Evolutionary conservation across 2,113 vertebrate species (phyloP), one percentile per base, ranked within the genome.

Genomic region (Sylvia atricapilla): DNA sequence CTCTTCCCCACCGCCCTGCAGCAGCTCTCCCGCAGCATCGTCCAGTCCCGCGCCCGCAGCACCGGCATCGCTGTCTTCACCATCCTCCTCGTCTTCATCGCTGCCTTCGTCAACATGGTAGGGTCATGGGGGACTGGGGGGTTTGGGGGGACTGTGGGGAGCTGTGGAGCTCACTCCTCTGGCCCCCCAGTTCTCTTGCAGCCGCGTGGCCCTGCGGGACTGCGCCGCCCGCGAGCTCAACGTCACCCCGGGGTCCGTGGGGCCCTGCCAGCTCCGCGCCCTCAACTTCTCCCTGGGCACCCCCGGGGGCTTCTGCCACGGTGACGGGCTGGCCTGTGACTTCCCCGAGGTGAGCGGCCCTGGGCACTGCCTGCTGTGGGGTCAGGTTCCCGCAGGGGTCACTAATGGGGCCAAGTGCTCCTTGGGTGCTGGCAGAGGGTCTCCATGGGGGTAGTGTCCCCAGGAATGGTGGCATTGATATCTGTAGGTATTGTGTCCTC

Each of bases 81-180:
- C 58, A 98, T 99, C 62, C 97, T 99, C 97, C 98, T 99, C 5
- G 98, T 99, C 95, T 99, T 99, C 89, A 95, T 98, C 80, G 98
- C 99, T 15, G 98, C 99, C 96, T 98, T 99, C 3, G 93, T 99
- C 95, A 99, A 98, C 97, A 99, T 99, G 99, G 99, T 99, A 94
- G 70, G 78, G 37, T 4, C 5, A 0, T 1, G 5, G 35, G n/a
- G 46, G 5, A 1, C 0, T 3, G 27, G 52, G 16, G 52, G 22
- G 7, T 1, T 8, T 6, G 5, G 37, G 53, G 33, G 83, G 19
- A 13, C 13, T 28, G 11, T 4, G 20, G 46, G 46, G 62, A 8
- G 23, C 37, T 35, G 37, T 0, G 0, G 41, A 24, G 2, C 53
- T 87, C 33, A 76, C 25, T 46, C 74, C 16, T 39, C 31, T n/a